Conservation (phyloP, 1,140 invertebrate species). For the Drosophila melanogaster region Release_6_plus_ISO1_MT NT_033777.3:7874001-7874500, state of each 20-base stretch:
- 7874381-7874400: constrained; percentile 40
- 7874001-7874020: constrained; percentile 44
- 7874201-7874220: constrained; percentile 38
- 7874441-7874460: constrained; percentile 14
- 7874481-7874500: constrained; percentile 24
- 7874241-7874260: constrained; percentile 14
- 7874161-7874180: constrained; percentile 13
- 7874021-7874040: constrained; percentile 34
- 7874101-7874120: constrained; percentile 53
- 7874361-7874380: constrained; percentile 14
- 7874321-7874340: constrained; percentile 37
- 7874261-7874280: constrained; percentile 66
- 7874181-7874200: constrained; percentile 7
- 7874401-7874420: constrained; percentile 16
- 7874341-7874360: constrained; percentile 60
- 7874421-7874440: not conserved
- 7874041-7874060: constrained; percentile 54
- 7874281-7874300: constrained; percentile 9
- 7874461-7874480: not conserved
- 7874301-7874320: constrained; percentile 57
- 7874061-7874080: constrained; percentile 48
- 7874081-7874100: constrained; percentile 4
- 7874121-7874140: constrained; percentile 40
- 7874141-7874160: constrained; percentile 19
- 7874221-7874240: constrained; percentile 59